Percentiles rank a stretch among this genome's conserved stretches.
Conservation (phyloP, 2,113 vertebrate genomes). For the Opisthocomus hoazin region DNA sequence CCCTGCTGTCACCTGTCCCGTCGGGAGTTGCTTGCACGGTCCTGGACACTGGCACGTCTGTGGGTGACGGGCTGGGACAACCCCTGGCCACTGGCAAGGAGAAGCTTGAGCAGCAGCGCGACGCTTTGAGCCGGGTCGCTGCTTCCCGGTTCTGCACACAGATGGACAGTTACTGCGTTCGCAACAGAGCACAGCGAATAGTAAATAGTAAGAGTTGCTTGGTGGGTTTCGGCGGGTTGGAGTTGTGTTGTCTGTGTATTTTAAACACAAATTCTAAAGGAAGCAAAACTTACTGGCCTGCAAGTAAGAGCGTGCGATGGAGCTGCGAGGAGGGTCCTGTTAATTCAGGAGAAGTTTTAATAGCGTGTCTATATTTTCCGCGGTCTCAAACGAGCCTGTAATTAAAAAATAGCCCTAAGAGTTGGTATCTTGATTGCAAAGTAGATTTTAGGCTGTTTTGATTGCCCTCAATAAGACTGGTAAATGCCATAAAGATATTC, state of each 20-base stretch:
- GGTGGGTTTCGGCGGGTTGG: background rate
- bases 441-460: background rate
- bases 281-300: background rate
- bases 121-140: background rate
- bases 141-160: background rate
- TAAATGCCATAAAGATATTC: background rate
- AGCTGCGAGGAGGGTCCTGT: background rate
- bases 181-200: no score
- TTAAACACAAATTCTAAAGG: background rate
- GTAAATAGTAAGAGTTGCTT: no score
- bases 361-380: background rate
- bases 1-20: background rate
- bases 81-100: background rate
- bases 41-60: background rate
- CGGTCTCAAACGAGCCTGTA: background rate
- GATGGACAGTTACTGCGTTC: background rate
- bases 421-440: background rate
- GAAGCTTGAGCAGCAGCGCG: no score
- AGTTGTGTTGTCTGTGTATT: background rate
- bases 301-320: background rate
- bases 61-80: background rate
- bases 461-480: background rate
- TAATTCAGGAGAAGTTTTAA: background rate
- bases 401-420: background rate
- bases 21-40: background rate